Conservation (phyloP, 1,140 invertebrate species). For the Orchestia grillus region DNA sequence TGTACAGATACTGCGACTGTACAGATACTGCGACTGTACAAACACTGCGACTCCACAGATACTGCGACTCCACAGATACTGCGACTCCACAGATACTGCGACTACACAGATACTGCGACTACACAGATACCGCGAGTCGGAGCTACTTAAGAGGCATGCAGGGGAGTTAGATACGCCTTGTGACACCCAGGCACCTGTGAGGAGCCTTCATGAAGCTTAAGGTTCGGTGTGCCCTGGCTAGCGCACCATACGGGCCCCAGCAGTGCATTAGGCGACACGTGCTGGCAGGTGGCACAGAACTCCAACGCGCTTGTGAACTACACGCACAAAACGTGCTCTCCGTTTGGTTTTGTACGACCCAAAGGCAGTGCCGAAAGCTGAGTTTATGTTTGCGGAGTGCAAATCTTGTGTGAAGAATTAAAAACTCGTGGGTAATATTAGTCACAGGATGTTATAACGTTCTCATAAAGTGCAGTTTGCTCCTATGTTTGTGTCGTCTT, state of each 20-base stretch:
- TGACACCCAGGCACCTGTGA: background rate
- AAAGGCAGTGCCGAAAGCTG: background rate
- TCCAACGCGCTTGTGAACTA: background rate
- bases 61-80: no score
- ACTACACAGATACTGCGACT: no score
- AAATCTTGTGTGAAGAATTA: background rate
- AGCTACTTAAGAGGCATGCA: background rate
- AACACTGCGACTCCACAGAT: no score
- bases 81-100: no score
- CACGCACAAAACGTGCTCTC: background rate
- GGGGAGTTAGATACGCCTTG: background rate
- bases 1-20: no score
- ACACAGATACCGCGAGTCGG: background rate
- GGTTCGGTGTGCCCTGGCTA: background rate
- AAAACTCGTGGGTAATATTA: background rate
- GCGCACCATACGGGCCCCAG: background rate
- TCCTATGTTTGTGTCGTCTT: background rate
- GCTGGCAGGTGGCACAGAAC: background rate
- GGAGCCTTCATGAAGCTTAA: background rate
- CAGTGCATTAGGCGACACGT: constrained; percentile 28
- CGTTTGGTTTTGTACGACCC: background rate
- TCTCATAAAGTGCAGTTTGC: no score
- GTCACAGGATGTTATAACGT: background rate
- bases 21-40: no score
- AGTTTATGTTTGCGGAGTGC: background rate